Base-by-base conservation (phyloP, 2,113 vertebrate species). In the Capra hircus region DNA sequence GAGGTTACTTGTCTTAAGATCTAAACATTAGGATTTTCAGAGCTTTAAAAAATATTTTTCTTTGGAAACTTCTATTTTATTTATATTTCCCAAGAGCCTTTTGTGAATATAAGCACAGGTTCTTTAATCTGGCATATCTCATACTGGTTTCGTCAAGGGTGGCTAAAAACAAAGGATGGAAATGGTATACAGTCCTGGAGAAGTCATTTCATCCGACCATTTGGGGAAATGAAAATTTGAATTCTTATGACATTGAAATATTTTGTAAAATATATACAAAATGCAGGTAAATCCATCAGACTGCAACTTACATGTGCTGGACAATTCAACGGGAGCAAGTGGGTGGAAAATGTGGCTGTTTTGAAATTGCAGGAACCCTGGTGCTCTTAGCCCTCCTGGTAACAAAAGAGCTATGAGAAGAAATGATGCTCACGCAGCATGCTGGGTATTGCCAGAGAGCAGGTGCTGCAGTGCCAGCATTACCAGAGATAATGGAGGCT, bases 121-220 rank as follows among this genome's bases (percentile, higher is more conserved):
- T 64, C 19, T 88, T 96, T 28, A 28, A 40, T 85, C 8, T 67
- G 85, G 11, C 17, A 48, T 13, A 36, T 40, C n/a, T 80, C 67
- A 43, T 83, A 43, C 6, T 67, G 3, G 30, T 85, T 90, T 16
- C 36, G 2, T 28, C 12, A 81, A 52, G 2, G 15, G 15, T 43
- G 88, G n/a, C 45, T 62, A 74, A 64, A 86, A 92, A 43, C 40
- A 52, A 40, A 62, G 21, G 33, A 52, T n/a, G 12, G 25, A 78
- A 25, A 7, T 57, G 23, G 8, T 19, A 27, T 12, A 40, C 45
- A 45, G 30, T 74, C 11, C 40, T 74, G 17, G 23, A 82, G 45
- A 90, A 89, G 60, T 67, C 55, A 50, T 67, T 91, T 97, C 80
- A 83, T 33, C 36, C 86, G 93, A 52, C 15, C 60, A n/a, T 85